Evolutionary conservation across 2,113 vertebrate genomes (phyloP).

Genomic region (Papio anubis): DNA sequence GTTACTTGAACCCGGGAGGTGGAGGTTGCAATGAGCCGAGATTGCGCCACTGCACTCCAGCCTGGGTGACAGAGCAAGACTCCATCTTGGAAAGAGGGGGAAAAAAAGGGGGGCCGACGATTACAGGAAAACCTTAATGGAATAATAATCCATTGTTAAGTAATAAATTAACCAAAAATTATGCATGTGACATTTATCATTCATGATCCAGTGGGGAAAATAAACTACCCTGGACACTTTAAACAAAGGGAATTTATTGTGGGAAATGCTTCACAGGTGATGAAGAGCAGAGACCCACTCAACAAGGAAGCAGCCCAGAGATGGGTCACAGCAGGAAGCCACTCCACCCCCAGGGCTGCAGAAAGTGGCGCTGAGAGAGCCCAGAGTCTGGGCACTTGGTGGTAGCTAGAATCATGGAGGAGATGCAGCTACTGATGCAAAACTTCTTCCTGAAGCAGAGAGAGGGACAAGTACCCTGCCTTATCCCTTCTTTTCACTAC

Average conservation of each 20-base stretch:
- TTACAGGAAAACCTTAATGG: neutral
- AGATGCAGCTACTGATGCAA: neutral
- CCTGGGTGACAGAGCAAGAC: neutral
- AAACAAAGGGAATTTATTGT: neutral
- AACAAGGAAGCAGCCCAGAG: neutral
- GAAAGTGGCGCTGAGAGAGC: neutral
- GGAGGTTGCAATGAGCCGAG: neutral
- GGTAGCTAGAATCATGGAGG: neutral
- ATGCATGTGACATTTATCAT: neutral
- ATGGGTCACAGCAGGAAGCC: neutral
- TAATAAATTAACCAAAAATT: neutral
- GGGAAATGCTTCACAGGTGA: neutral
- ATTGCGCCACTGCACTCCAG: neutral
- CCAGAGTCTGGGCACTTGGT: neutral
- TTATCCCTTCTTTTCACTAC: neutral
- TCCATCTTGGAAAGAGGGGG: neutral
- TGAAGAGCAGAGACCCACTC: neutral
- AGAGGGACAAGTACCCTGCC: neutral
- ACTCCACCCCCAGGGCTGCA: neutral
- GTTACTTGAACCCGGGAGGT: neutral
- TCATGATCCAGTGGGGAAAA: neutral
- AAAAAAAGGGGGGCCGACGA: too few species aligned
- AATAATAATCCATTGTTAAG: neutral
- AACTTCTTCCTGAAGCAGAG: neutral
- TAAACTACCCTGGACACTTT: neutral